Conservation (phyloP, 23 tunicate species). For the Phallusia fumigata region DNA sequence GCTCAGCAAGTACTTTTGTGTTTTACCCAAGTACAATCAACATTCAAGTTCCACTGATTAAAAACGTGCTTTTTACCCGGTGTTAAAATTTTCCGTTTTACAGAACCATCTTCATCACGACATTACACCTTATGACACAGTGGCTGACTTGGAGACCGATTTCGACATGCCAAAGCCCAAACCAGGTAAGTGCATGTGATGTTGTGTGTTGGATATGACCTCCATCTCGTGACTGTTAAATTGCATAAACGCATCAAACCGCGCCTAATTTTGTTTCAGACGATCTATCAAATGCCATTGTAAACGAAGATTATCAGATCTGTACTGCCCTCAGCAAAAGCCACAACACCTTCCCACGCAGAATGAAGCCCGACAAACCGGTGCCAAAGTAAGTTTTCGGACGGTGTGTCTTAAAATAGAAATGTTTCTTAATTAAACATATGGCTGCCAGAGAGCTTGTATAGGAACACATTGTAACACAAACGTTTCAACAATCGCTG, state of each 20-base stretch:
- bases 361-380: constrained; percentile 54
- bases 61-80: no score
- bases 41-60: no score
- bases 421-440: no score
- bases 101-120: constrained; percentile 30
- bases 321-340: constrained; percentile 39
- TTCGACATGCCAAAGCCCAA: constrained; percentile 17
- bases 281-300: constrained; percentile 54
- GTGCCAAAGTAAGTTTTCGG: constrained; percentile 60
- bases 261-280: constrained; percentile 23
- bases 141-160: constrained; percentile 50
- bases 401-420: no score
- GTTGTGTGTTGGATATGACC: no score
- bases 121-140: constrained; percentile 62
- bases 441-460: no score
- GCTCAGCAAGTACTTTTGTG: no score
- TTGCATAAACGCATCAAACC: no score
- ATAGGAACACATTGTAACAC: not conserved
- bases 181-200: not conserved
- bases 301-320: constrained; percentile 71
- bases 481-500: no score
- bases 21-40: no score
- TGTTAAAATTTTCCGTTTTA: no score
- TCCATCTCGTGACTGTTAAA: no score
- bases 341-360: constrained; percentile 70